phyloP scores from a whole-genome alignment of 2,797 vertebrate species.

The Manis javanica region DNA sequence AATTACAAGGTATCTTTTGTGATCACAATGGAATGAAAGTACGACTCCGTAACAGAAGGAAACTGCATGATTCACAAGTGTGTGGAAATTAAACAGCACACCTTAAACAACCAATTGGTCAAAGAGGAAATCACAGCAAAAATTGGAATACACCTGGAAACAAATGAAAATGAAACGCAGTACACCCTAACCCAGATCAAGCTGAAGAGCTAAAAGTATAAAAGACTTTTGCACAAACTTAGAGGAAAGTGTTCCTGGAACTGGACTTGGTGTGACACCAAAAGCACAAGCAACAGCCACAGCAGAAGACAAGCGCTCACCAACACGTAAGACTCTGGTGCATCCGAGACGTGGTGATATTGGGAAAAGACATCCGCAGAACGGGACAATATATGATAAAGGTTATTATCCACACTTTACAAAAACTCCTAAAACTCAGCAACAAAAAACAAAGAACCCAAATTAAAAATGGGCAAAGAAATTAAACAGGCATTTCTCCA shows the following conservation, averaged over 20 bases:
- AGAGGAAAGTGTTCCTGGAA: background rate
- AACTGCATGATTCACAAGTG: background rate
- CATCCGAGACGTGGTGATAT: background rate
- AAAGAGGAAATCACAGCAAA: background rate
- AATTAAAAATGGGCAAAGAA: background rate
- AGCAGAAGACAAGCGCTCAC: no score
- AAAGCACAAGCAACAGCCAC: background rate
- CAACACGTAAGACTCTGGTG: no score
- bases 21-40: background rate
- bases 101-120: background rate
- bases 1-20: background rate
- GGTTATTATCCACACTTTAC: background rate
- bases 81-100: background rate
- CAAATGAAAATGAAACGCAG: background rate
- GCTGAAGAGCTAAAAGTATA: background rate
- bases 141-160: background rate
- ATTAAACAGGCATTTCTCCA: background rate
- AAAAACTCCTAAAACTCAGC: background rate
- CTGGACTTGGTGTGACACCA: background rate
- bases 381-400: background rate
- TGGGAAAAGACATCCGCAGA: background rate
- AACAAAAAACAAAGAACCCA: background rate
- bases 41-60: background rate
- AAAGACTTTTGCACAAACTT: background rate
- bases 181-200: no score